Conservation (phyloP, 2,797 vertebrate genomes). For the Tapirus indicus region DNA sequence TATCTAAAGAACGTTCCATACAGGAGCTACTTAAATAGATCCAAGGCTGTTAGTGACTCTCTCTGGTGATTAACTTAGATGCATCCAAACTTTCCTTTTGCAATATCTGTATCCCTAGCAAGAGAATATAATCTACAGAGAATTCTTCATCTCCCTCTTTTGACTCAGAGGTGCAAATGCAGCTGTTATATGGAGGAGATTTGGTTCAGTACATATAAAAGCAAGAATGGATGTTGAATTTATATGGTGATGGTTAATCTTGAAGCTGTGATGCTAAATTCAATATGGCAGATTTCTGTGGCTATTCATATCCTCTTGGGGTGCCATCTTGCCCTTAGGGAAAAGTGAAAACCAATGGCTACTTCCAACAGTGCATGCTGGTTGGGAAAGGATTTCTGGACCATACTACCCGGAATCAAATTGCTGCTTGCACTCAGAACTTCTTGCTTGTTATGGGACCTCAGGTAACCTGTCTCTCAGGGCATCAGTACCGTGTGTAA, state of each 20-base stretch:
- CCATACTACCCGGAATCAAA: rapidly evolving
- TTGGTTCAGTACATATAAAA: rapidly evolving
- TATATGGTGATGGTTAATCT: rapidly evolving
- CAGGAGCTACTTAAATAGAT: neutral
- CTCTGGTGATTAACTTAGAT: neutral
- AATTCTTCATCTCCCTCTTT: neutral
- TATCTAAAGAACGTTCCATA: neutral
- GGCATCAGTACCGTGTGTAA: rapidly evolving
- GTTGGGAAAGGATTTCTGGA: no score
- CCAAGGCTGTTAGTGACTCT: neutral
- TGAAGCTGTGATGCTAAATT: neutral
- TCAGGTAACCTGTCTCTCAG: neutral
- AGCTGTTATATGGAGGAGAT: rapidly evolving
- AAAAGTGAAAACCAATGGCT: rapidly evolving
- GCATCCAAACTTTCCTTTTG: neutral
- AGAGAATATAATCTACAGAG: neutral
- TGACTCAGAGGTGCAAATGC: neutral
- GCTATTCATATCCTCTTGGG: rapidly evolving
- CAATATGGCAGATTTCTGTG: rapidly evolving
- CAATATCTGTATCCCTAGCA: rapidly evolving
- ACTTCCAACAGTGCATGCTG: rapidly evolving
- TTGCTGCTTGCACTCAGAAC: rapidly evolving
- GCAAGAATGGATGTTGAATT: rapidly evolving
- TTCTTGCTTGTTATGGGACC: rapidly evolving
- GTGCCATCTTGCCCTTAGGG: rapidly evolving